Evolutionary conservation across 2,888 invertebrate species (phyloP), one percentile per base, ranked within the genome.

Genomic region (Prosapia bicincta): DNA sequence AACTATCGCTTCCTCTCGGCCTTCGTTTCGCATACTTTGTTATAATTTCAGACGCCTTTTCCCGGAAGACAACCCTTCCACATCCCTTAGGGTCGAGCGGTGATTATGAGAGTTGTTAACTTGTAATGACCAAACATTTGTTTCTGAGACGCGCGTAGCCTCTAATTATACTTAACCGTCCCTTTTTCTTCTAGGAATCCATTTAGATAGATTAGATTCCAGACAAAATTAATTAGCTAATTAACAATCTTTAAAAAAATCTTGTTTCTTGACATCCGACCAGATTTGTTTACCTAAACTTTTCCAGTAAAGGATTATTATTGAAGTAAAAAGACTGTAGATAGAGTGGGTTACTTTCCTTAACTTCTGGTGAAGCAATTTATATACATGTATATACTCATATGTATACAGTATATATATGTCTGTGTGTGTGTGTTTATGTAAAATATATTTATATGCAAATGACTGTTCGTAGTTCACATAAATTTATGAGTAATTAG

Each of bases 1-100:
- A 69, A 70, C 25, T 25, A 15, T 38, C 26, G 32, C 10, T 43
- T 70, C 32, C 70, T 43, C 30, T 24, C 25, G 32, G 3, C n/a
- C 24, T 23, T 38, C 43, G 38, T 38, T 38, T 54, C 54, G 54
- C 1, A 54, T 54, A 54, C 54, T 54, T 54, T 54, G 26, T 23
- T 30, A 67, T 67, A 67, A 67, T 67, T 26, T 25, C 67, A 67
- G 67, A 67, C 25, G 67, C 54, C 54, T 54, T 54, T 54, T 54
- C 54, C 54, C 54, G 54, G 54, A 54, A 54, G 54, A 54, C 54
- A 54, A 54, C 54, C 54, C 54, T 54, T 38, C 13, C 20, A 3
- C 38, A 13, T 38, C 54, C 54, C 54, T 54, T 54, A 54, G 54
- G 54, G 54, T 54, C 54, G n/a, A 20, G 20, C 1, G 54, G 54